Base-by-base conservation (phyloP, 2,888 invertebrate species). In the Euzophera pinguis region DNA sequence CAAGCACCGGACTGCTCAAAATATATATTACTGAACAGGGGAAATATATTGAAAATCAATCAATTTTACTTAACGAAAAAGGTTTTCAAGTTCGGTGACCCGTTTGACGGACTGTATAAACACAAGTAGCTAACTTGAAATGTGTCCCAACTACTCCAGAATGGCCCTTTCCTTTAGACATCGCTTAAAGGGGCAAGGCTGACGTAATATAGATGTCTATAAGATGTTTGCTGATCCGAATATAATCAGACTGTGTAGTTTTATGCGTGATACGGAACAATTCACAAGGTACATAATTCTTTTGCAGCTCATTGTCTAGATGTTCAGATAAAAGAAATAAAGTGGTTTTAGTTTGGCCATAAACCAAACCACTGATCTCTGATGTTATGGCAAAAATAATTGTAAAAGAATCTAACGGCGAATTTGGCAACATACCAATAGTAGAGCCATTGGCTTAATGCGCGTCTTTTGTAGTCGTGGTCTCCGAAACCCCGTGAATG, bases 1-100 rank as follows among this genome's bases (percentile, higher is more conserved):
- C 22, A 17, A 13, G 35, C 38, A 43, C 13, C 35, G 34, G 43
- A 22, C 37, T 13, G 10, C 22, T 51, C 8, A n/a, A 49, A 38
- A 49, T n/a, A 38, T 49, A 49, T 37, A 39, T 38, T 38, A 38
- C 13, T 9, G 22, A 27, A 14, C 13, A 38, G 14, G 27, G 10
- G 38, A 39, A 39, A 38, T 38, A 29, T 49, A 49, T 38, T 38
- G 38, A 38, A 49, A 49, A 49, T 49, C 48, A 9, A 49, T 49
- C 48, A 49, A 49, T 49, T 49, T 49, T 49, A 49, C 48, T 49
- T 49, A 45, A 49, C 27, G 37, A 29, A 50, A 50, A 50, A 42
- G 41, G 42, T 22, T 9, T 27, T 48, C 17, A 17, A 34, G 34
- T 50, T 17, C 14, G 41, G 50, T 34, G 50, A 41, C 34, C 50